These are phyloP conservation scores for Rhegmatorhina hoffmannsi DNA, from an alignment of 2,113 vertebrate genomes.

Conservation along the genomic window DNA sequence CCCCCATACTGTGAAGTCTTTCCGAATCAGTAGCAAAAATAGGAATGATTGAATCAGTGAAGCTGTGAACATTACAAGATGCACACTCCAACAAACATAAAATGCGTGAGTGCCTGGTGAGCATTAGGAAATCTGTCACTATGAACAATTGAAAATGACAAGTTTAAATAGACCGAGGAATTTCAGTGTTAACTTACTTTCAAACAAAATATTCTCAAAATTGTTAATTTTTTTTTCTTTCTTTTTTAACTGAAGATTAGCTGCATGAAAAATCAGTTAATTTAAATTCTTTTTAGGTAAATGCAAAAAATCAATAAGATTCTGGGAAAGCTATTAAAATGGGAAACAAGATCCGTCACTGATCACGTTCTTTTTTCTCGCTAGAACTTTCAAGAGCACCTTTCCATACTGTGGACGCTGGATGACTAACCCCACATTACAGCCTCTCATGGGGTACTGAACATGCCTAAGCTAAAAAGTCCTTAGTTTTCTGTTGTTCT, in stretches of 20 bases:
- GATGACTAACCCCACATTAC: background rate
- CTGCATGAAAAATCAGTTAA: background rate
- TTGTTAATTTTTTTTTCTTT: background rate
- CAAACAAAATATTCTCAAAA: constrained; percentile 23
- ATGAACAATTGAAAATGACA: constrained; percentile 62
- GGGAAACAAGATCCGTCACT: background rate
- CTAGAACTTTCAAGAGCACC: background rate
- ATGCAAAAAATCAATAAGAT: rapidly evolving
- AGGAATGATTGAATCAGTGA: constrained; percentile 58
- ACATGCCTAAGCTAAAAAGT: background rate
- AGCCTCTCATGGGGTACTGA: background rate
- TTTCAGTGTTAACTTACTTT: constrained; percentile 42
- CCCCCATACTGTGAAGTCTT: constrained; percentile 42
- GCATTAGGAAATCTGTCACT: constrained; percentile 66
- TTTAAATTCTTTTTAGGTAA: background rate
- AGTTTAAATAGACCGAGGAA: constrained; percentile 56
- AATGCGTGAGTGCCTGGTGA: constrained; percentile 53
- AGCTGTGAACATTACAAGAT: constrained; percentile 64
- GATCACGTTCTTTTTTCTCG: background rate
- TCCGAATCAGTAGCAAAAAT: constrained; percentile 55
- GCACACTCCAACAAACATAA: constrained; percentile 58
- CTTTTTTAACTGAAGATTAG: background rate
- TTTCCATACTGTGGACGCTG: background rate
- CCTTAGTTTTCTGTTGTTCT: background rate
- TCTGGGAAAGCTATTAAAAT: background rate